A percentile compares a stretch with the other conserved stretches of the same genome.
Evolutionary conservation across 2,113 vertebrate species (phyloP).

Genomic region (Anguilla rostrata): DNA sequence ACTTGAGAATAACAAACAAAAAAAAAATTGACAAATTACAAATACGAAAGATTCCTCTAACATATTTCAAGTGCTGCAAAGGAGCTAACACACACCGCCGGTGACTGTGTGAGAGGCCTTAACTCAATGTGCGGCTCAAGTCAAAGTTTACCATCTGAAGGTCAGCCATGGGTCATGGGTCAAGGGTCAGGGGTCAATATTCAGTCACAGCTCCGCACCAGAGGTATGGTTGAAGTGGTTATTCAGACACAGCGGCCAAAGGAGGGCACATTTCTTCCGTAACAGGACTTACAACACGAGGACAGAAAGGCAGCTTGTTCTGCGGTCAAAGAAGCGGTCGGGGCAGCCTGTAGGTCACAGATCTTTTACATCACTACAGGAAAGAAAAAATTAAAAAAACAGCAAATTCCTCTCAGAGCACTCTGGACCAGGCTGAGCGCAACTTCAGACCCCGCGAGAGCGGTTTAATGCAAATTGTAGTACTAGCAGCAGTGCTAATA

Average conservation of each 20-base stretch:
- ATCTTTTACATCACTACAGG: too few species aligned
- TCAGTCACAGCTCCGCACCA: conserved; percentile 67
- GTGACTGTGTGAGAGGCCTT: conserved; percentile 53
- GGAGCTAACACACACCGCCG: conserved; percentile 51
- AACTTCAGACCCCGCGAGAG: too few species aligned
- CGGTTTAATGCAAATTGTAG: too few species aligned
- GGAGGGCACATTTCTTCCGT: conserved; percentile 8
- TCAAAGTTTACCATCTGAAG: conserved; percentile 37
- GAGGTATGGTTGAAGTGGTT: conserved; percentile 67
- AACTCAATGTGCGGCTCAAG: conserved; percentile 67
- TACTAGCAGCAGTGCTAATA: too few species aligned
- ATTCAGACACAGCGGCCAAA: conserved; percentile 34
- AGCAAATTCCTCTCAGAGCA: too few species aligned
- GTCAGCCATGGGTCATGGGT: conserved; percentile 39
- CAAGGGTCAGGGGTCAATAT: conserved; percentile 46
- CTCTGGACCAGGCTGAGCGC: too few species aligned
- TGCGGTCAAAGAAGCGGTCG: not conserved
- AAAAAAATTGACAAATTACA: conserved; percentile 62
- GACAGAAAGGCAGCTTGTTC: not conserved
- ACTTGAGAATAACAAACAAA: conserved; percentile 56
- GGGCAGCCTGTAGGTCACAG: not conserved
- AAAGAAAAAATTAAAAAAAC: too few species aligned
- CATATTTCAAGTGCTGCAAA: conserved; percentile 75
- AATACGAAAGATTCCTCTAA: conserved; percentile 60
- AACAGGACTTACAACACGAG: conserved; percentile 23